Percentiles rank a stretch among this genome's conserved stretches.
Conservation (phyloP, 2,113 vertebrate genomes). For the Actinemys pallida region DNA sequence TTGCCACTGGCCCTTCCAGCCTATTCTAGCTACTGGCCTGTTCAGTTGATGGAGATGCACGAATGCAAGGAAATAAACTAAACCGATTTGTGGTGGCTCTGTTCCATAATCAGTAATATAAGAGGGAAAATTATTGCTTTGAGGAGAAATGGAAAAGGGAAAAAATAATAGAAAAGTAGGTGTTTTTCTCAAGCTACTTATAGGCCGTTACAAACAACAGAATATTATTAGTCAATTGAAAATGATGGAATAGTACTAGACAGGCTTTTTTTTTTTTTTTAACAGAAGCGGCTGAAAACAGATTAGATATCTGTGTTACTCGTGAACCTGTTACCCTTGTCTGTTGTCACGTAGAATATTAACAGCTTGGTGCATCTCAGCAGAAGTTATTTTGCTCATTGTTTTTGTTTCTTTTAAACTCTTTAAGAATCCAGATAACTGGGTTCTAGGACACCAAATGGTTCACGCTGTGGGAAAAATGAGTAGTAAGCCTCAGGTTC, state of each 20-base stretch:
- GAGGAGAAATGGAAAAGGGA: background rate
- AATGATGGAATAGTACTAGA: constrained; percentile 10
- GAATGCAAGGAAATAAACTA: background rate
- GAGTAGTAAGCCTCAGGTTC: background rate
- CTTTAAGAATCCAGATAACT: background rate
- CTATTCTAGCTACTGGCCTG: too few relatives aligned
- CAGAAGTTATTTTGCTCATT: background rate
- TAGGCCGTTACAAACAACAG: background rate
- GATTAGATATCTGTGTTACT: background rate
- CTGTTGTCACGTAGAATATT: constrained; percentile 6
- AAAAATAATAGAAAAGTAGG: background rate
- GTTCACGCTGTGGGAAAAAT: background rate
- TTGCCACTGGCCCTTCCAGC: too few relatives aligned
- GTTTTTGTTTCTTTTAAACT: background rate
- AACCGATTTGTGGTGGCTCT: background rate
- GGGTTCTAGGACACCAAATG: background rate
- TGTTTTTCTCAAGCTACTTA: background rate
- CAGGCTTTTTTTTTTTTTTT: background rate
- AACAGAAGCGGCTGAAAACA: background rate
- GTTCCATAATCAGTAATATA: background rate
- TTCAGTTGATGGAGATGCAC: too few relatives aligned
- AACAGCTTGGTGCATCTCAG: background rate
- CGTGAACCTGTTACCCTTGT: background rate
- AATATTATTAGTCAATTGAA: background rate
- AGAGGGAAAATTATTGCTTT: background rate